Evolutionary conservation across 1,140 invertebrate species (phyloP), one percentile per base, ranked within the genome.

Genomic region (Tigriopus japonicus): DNA sequence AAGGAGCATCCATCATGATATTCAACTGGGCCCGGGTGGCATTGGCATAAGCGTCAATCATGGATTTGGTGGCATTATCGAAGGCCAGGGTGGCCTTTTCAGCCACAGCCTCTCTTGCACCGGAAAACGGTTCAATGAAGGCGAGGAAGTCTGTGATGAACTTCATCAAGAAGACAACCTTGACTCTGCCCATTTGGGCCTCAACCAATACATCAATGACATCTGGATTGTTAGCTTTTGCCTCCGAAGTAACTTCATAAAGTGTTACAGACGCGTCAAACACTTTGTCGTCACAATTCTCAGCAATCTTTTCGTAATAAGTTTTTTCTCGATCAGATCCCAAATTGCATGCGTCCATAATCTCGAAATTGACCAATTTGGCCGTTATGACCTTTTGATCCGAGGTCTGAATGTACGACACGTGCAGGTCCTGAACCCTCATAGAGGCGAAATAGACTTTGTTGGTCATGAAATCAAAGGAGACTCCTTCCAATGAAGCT

Each of bases 111-210:
- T 54, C 52, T 24, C 24, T 52, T 6, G 42, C 19, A 6, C 17
- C 42, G 10, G n/a, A 49, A 17, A 59, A 59, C 2, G 58, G 58
- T 14, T 59, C 58, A 51, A 59, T 52, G 49, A 59, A 59, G 42
- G 43, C n/a, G 12, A 49, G 42, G 17, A 59, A 51, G 19, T 59
- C 58, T 1, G 43, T 59, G 43, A 59, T n/a, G 24, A 42, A 59
- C 43, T 59, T 59, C 58, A 59, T 59, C 12, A 59, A 41, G 24
- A 59, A 59, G 43, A 59, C 58, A 6, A 59, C 14, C 12, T 42
- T n/a, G 2, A 59, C 15, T 28, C 43, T 54, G 14, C 52, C 52
- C 52, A 54, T 54, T 28, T 54, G 15, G 24, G 24, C 52, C 7
- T 21, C 17, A 3, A 54, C 23, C 24, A 21, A n/a, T 2, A 54